Conservation (phyloP, 2,113 vertebrate genomes). For the Meriones unguiculatus region DNA sequence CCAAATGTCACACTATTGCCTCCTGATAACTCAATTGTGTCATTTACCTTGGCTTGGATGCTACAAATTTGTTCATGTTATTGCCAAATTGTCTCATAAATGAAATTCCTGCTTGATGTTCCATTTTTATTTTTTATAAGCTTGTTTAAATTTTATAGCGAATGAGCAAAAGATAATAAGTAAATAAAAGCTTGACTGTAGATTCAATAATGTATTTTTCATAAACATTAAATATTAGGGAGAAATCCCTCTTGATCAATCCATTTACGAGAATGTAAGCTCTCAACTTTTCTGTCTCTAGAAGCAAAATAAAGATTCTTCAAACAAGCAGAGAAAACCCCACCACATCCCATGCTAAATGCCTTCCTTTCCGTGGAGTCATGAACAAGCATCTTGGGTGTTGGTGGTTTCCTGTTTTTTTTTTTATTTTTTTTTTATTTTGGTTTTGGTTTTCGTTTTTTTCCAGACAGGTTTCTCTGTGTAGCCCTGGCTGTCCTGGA, state of each 20-base stretch:
- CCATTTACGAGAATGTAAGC: neutral
- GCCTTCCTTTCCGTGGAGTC: neutral
- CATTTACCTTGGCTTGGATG: constrained; percentile 85
- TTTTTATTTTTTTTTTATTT: neutral
- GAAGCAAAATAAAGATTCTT: neutral
- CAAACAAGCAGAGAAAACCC: neutral
- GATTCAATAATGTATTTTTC: neutral
- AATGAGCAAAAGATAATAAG: constrained; percentile 35
- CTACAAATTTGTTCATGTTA: constrained; percentile 75
- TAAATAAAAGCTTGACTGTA: neutral
- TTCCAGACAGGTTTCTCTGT: neutral
- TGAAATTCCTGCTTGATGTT: constrained; percentile 85
- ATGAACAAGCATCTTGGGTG: neutral
- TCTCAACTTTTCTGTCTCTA: neutral
- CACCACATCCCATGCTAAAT: neutral
- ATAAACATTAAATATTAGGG: constrained; percentile 30
- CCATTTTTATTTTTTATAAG: constrained; percentile 80
- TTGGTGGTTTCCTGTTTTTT: neutral
- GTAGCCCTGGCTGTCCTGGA: too few relatives aligned
- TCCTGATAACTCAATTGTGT: constrained; percentile 83
- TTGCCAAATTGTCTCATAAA: constrained; percentile 85
- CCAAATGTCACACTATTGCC: constrained; percentile 79
- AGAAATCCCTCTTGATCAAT: neutral
- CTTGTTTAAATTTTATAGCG: constrained; percentile 1
- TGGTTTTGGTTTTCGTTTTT: neutral